These are phyloP conservation scores for Pygoscelis antarcticus DNA, from an alignment of 2,113 vertebrate genomes.

Conservation along the genomic window DNA sequence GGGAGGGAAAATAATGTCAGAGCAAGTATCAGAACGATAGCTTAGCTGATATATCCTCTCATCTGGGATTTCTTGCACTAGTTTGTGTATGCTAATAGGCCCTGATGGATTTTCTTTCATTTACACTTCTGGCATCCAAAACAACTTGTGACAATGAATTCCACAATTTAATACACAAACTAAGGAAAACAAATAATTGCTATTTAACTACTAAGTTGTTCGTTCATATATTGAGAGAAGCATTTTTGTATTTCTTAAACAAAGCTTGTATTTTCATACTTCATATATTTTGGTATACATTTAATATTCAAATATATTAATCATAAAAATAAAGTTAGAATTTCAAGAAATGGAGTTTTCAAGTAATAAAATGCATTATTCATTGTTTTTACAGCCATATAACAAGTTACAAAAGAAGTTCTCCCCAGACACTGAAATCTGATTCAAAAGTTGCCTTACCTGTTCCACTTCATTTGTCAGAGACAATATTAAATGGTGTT, in stretches of 20 bases:
- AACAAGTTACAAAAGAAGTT: not conserved
- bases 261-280: not conserved
- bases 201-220: not conserved
- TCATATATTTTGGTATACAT: not conserved
- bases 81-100: not conserved
- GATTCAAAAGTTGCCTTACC: not conserved
- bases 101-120: not conserved
- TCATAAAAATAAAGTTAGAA: not conserved
- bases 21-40: not conserved
- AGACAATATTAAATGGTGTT: not conserved
- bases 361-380: not conserved
- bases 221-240: fast-evolving
- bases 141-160: not conserved
- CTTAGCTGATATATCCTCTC: not conserved
- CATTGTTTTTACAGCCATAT: not conserved
- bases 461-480: not conserved
- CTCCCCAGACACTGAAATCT: not conserved
- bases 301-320: not conserved
- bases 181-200: not conserved
- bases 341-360: not conserved
- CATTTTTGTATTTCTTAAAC: not conserved
- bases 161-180: not conserved
- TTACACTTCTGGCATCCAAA: not conserved
- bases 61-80: not conserved
- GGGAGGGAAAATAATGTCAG: not conserved